A percentile compares a stretch with the other conserved stretches of the same genome.
These are phyloP conservation scores for Paradisaea rubra DNA, from an alignment of 2,113 vertebrate species.

Conservation along the genomic window DNA sequence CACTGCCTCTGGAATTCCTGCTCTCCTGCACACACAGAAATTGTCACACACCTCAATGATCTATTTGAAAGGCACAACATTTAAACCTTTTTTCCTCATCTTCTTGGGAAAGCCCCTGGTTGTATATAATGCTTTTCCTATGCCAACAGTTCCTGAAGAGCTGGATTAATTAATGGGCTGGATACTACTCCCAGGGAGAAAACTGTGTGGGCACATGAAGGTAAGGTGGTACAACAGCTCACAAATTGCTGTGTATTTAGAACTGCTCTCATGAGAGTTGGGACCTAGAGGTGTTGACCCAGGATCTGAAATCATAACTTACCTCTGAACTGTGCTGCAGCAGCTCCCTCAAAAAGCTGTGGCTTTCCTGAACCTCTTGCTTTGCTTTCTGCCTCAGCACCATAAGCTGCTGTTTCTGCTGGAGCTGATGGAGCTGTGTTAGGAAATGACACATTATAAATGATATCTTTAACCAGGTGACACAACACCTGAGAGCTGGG, in stretches of 20 bases:
- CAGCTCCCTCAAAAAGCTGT: constrained; percentile 27
- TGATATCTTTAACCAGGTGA: neutral
- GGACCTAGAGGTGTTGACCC: neutral
- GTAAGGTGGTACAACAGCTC: neutral
- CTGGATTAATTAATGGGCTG: neutral
- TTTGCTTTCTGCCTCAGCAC: constrained; percentile 24
- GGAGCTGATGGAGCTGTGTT: neutral
- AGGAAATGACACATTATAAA: neutral
- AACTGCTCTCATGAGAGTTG: neutral
- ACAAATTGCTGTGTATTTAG: neutral
- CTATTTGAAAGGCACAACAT: neutral
- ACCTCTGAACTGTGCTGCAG: constrained; percentile 8
- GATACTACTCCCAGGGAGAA: neutral
- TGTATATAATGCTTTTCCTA: neutral
- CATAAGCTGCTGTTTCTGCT: constrained; percentile 20
- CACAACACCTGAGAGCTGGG: neutral
- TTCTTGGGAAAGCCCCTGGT: neutral
- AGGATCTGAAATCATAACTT: neutral
- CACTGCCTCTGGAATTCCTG: neutral
- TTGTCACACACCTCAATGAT: accelerated
- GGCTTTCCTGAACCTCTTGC: constrained; percentile 43
- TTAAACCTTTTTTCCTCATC: neutral
- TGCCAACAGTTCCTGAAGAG: neutral
- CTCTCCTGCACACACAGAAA: neutral
- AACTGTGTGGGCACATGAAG: neutral